Conservation (phyloP, 1,140 invertebrate genomes). For the Zaprionus ghesquierei region DNA sequence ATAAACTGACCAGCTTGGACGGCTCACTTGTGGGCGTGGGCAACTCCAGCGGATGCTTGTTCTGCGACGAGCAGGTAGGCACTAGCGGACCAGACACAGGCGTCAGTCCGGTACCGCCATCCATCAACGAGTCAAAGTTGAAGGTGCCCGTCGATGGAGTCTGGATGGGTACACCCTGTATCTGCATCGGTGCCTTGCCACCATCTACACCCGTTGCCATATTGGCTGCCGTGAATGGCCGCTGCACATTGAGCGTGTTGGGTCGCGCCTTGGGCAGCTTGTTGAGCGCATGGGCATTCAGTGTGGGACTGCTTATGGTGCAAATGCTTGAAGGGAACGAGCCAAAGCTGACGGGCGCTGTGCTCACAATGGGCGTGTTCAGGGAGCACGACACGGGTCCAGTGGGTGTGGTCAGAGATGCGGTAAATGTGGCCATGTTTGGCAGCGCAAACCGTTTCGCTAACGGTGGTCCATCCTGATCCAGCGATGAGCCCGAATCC, state of each 20-base stretch:
- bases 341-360: constrained; percentile 56
- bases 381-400: constrained; percentile 57
- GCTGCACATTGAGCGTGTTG: constrained; percentile 84
- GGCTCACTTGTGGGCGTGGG: constrained; percentile 88
- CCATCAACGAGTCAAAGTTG: constrained; percentile 96
- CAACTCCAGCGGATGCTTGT: constrained; percentile 86
- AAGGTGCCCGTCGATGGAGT: constrained; percentile 94
- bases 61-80: constrained; percentile 88
- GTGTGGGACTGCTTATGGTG: constrained; percentile 55
- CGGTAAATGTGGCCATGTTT: constrained; percentile 58
- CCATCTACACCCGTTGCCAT: constrained; percentile 41
- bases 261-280: constrained; percentile 84
- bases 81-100: constrained; percentile 89
- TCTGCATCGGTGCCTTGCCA: constrained; percentile 83
- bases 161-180: constrained; percentile 91
- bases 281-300: constrained; percentile 82
- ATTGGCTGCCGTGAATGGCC: constrained; percentile 50
- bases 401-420: constrained; percentile 69
- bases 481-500: constrained; percentile 63
- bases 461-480: constrained; percentile 72
- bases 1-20: constrained; percentile 90
- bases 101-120: constrained; percentile 94
- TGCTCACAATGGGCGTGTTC: constrained; percentile 67
- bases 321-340: constrained; percentile 33
- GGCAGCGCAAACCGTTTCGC: constrained; percentile 63